A percentile compares a stretch with the other conserved stretches of the same genome.
Evolutionary conservation across 2,888 invertebrate species (phyloP).

Genomic region (Keiferia lycopersicella): DNA sequence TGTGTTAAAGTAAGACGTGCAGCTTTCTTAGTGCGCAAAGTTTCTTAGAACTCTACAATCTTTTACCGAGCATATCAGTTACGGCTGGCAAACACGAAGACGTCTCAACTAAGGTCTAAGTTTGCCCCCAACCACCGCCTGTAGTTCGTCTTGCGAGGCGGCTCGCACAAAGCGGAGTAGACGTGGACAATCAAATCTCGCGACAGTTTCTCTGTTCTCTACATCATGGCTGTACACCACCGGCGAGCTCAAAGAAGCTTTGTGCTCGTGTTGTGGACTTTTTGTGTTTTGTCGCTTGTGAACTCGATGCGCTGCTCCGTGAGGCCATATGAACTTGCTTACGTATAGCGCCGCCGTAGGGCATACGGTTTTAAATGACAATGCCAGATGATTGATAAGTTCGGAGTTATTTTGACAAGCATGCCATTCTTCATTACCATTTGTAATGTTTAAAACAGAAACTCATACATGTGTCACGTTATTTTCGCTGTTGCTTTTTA

Average conservation of each 20-base stretch:
- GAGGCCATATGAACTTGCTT: conserved; percentile 42
- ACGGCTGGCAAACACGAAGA: conserved; percentile 52
- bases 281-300: conserved; percentile 29
- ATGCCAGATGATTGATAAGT: conserved; percentile 20
- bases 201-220: conserved; percentile 37
- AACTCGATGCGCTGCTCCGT: conserved; percentile 35
- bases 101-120: conserved; percentile 33
- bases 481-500: conserved; percentile 30
- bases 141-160: conserved; percentile 13
- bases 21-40: not conserved
- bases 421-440: conserved; percentile 12
- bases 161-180: conserved; percentile 61
- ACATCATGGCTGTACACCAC: conserved; percentile 17
- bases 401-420: conserved; percentile 14
- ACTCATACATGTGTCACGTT: conserved; percentile 12
- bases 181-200: conserved; percentile 67
- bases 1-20: not conserved
- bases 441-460: conserved; percentile 9
- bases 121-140: not conserved
- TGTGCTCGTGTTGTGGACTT: conserved; percentile 19
- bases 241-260: conserved; percentile 18
- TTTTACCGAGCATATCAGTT: conserved; percentile 44
- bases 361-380: conserved; percentile 12
- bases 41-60: conserved; percentile 18
- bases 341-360: conserved; percentile 28